Evolutionary conservation across 2,797 vertebrate genomes (phyloP).

Genomic region (Sebastes kiyomatsui): DNA sequence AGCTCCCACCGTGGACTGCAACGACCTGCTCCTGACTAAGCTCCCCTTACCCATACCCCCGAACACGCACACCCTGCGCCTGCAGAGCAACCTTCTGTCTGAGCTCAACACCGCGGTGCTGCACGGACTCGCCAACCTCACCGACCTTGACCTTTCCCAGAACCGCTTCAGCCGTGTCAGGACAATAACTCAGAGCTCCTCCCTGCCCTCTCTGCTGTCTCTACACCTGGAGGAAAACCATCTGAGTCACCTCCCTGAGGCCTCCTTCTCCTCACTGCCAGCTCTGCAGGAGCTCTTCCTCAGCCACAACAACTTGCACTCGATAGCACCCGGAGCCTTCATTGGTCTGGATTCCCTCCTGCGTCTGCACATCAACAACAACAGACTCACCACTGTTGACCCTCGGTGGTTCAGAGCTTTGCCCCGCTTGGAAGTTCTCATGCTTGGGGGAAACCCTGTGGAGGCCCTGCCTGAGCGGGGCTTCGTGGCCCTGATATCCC

Average conservation of each 20-base stretch:
- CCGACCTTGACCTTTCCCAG: conserved; percentile 96
- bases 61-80: conserved; percentile 92
- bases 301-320: conserved; percentile 93
- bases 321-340: conserved; percentile 90
- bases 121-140: conserved; percentile 89
- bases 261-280: conserved; percentile 88
- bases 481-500: conserved; percentile 88
- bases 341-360: conserved; percentile 87
- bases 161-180: conserved; percentile 88
- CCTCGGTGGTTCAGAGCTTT: conserved; percentile 91
- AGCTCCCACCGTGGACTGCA: conserved; percentile 96
- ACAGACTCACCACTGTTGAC: conserved; percentile 88
- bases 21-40: conserved; percentile 88
- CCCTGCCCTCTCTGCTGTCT: conserved; percentile 89
- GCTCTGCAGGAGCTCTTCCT: conserved; percentile 95
- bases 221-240: conserved; percentile 97
- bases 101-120: conserved; percentile 84
- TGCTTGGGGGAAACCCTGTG: conserved; percentile 96
- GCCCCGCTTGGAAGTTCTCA: conserved; percentile 93
- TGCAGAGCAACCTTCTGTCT: conserved; percentile 94
- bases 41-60: conserved; percentile 86
- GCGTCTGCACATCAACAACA: conserved; percentile 96
- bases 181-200: conserved; percentile 79
- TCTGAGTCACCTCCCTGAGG: conserved; percentile 86
- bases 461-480: conserved; percentile 89